phyloP scores from a whole-genome alignment of 2,113 vertebrate species.

The Sceloporus undulatus region DNA sequence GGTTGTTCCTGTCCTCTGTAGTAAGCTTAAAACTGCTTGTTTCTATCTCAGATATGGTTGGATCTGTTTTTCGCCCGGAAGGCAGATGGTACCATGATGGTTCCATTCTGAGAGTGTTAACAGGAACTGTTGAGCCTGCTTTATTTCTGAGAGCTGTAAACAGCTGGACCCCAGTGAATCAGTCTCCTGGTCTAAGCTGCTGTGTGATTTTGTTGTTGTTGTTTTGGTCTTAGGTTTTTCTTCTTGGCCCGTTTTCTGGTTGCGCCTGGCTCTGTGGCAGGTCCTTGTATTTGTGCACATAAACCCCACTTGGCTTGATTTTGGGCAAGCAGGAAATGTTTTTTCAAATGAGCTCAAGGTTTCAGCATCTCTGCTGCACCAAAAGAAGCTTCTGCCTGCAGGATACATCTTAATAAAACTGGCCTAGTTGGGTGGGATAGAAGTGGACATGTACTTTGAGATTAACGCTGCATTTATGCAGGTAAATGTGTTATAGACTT shows the following conservation, averaged over 20 bases:
- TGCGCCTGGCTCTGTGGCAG: background rate
- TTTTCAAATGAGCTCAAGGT: background rate
- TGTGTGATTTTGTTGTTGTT: background rate
- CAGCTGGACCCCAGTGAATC: background rate
- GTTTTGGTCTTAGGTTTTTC: background rate
- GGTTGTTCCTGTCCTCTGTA: background rate
- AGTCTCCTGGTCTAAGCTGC: background rate
- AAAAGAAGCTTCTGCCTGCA: background rate
- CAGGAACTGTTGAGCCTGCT: background rate
- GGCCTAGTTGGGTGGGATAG: background rate
- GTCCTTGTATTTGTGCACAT: background rate
- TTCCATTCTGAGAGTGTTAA: background rate
- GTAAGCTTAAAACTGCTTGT: background rate
- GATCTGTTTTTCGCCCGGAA: background rate
- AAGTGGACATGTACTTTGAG: background rate
- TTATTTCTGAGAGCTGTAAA: background rate
- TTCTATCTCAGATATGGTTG: conserved; percentile 8
- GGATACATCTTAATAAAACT: background rate
- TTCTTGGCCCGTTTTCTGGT: background rate
- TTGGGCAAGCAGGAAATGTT: background rate
- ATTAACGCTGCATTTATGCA: too few species aligned
- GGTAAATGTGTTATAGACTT: background rate
- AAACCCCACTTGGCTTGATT: background rate
- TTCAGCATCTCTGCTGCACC: conserved; percentile 21
- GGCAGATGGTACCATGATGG: background rate